Evolutionary conservation across 2,113 vertebrate genomes (phyloP).

Genomic region (Hyla sarda): DNA sequence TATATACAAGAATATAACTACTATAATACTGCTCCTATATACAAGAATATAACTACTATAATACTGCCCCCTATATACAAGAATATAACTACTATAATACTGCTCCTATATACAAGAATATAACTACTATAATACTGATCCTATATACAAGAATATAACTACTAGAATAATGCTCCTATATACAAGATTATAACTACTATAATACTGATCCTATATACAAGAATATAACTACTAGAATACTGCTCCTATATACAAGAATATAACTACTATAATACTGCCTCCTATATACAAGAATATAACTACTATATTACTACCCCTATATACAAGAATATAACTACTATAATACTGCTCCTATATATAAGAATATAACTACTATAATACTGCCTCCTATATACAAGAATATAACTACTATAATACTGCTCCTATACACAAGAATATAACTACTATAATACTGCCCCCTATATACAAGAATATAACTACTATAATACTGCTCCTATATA

Average conservation of each 20-base stretch:
- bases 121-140: too few relatives aligned
- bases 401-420: background rate
- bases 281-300: slow-evolving; percentile 11
- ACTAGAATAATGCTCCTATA: background rate
- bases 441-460: background rate
- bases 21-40: background rate
- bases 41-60: too few relatives aligned
- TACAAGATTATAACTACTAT: background rate
- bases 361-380: background rate
- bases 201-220: background rate
- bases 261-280: slow-evolving; percentile 3
- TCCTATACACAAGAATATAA: background rate
- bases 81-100: too few relatives aligned
- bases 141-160: too few relatives aligned
- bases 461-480: background rate
- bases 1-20: background rate
- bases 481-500: background rate
- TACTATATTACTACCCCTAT: background rate
- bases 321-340: slow-evolving; percentile 17
- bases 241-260: background rate
- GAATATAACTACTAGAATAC: background rate
- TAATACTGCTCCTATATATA: background rate
- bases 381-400: background rate
- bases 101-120: too few relatives aligned
- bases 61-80: background rate